A percentile compares a stretch with the other conserved stretches of the same genome.
Conservation (phyloP, 2,113 vertebrate genomes). For the Actenoides hombroni region DNA sequence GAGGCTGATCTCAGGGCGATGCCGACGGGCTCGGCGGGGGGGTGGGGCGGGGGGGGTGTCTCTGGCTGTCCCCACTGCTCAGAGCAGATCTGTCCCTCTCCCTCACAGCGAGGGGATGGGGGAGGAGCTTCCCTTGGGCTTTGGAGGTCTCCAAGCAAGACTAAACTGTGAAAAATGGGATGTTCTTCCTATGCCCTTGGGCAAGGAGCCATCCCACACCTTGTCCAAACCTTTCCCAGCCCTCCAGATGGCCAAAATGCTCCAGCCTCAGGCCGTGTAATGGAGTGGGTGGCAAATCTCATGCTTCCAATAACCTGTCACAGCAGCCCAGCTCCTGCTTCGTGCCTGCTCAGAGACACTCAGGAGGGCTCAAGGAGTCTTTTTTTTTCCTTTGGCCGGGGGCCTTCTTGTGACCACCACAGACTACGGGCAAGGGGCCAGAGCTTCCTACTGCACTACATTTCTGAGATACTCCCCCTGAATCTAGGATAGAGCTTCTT, state of each 20-base stretch:
- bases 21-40: fast-evolving
- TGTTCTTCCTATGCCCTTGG: not conserved
- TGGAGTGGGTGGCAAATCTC: not conserved
- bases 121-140: not conserved
- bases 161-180: constrained; percentile 76
- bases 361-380: not conserved
- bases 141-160: not conserved
- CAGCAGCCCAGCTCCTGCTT: not conserved
- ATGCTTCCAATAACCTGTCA: constrained; percentile 10
- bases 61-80: not conserved
- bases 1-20: constrained; percentile 13
- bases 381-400: not conserved
- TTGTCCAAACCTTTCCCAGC: not conserved
- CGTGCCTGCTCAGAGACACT: not conserved
- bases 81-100: not conserved
- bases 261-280: not conserved
- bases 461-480: not conserved
- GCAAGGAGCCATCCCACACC: not conserved
- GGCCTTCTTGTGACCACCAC: not conserved
- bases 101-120: not conserved
- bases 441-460: constrained; percentile 61
- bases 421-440: not conserved
- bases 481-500: constrained; percentile 7
- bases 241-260: fast-evolving
- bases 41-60: too few relatives aligned